Conservation (phyloP, 1,140 invertebrate species). For the Ostrea denselamellosa region DNA sequence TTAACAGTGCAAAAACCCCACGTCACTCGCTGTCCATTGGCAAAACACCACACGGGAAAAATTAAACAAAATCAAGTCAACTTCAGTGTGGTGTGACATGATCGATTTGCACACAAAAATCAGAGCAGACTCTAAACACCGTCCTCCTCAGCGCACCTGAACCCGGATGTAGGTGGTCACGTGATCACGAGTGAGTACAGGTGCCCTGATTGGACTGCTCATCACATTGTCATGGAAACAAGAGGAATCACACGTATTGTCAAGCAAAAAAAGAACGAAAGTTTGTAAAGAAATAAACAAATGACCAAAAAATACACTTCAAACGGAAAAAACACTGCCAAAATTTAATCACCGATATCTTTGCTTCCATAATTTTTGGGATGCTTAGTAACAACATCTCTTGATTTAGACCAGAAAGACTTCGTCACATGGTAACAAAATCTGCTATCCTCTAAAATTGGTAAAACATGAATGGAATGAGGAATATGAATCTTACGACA, state of each 20-base stretch:
- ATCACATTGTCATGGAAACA: slow-evolving; percentile 42
- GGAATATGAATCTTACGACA: slow-evolving; percentile 22
- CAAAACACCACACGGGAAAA: slow-evolving; percentile 39
- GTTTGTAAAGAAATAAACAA: slow-evolving; percentile 57
- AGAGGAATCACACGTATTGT: slow-evolving; percentile 38
- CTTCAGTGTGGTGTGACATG: slow-evolving; percentile 31
- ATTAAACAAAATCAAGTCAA: slow-evolving; percentile 30
- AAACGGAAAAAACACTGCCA: slow-evolving; percentile 54
- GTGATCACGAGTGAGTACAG: slow-evolving; percentile 10
- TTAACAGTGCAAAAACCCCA: slow-evolving; percentile 21
- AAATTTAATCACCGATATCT: slow-evolving; percentile 58
- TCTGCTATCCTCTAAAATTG: slow-evolving; percentile 37
- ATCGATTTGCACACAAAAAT: slow-evolving; percentile 29
- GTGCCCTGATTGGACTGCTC: slow-evolving; percentile 33
- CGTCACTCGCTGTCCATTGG: slow-evolving; percentile 27
- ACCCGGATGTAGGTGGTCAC: slow-evolving; percentile 22
- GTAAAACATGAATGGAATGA: slow-evolving; percentile 29
- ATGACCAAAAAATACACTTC: slow-evolving; percentile 62
- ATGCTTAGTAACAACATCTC: slow-evolving; percentile 32
- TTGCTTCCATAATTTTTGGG: slow-evolving; percentile 36
- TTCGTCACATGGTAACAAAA: slow-evolving; percentile 13
- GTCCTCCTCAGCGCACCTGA: slow-evolving; percentile 29
- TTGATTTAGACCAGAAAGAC: slow-evolving; percentile 35
- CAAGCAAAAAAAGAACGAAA: slow-evolving; percentile 61
- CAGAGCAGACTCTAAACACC: slow-evolving; percentile 30